Percentiles rank a stretch among this genome's conserved stretches.
phyloP scores from a whole-genome alignment of 2,797 vertebrate species.

The Eremophila alpestris region DNA sequence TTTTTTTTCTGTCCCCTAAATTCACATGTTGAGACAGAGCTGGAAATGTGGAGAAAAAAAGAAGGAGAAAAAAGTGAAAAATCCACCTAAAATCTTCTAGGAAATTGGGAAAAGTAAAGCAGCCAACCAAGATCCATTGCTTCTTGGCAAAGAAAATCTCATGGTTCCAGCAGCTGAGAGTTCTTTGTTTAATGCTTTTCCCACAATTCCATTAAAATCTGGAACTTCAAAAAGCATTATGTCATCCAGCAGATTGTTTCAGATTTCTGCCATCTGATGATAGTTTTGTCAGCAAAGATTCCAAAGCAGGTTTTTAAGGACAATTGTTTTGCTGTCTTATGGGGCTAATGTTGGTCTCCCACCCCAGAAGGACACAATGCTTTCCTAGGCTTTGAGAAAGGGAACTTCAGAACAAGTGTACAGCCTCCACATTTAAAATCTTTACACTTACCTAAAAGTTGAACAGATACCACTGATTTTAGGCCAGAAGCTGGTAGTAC shows the following conservation, averaged over 20 bases:
- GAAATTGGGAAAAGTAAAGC: background rate
- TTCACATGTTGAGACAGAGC: background rate
- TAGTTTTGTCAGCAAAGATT: background rate
- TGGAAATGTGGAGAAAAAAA: background rate
- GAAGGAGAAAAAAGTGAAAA: background rate
- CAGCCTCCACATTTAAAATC: background rate
- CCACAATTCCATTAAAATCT: background rate
- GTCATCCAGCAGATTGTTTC: background rate
- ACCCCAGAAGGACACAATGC: accelerated
- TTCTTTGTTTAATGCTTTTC: background rate
- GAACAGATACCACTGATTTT: background rate
- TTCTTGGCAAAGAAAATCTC: background rate
- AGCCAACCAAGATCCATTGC: background rate
- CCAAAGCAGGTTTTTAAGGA: background rate
- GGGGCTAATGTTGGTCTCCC: background rate
- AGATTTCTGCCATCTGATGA: background rate
- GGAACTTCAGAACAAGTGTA: background rate
- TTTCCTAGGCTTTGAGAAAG: background rate
- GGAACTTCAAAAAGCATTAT: background rate
- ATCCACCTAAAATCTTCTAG: background rate
- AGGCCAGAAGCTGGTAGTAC: background rate
- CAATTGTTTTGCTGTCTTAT: background rate
- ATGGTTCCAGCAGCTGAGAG: background rate
- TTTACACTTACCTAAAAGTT: background rate
- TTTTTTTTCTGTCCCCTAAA: too few relatives aligned